A percentile compares a stretch with the other conserved stretches of the same genome.
Evolutionary conservation across 2,797 vertebrate species (phyloP).

Genomic region (Crenichthys baileyi): DNA sequence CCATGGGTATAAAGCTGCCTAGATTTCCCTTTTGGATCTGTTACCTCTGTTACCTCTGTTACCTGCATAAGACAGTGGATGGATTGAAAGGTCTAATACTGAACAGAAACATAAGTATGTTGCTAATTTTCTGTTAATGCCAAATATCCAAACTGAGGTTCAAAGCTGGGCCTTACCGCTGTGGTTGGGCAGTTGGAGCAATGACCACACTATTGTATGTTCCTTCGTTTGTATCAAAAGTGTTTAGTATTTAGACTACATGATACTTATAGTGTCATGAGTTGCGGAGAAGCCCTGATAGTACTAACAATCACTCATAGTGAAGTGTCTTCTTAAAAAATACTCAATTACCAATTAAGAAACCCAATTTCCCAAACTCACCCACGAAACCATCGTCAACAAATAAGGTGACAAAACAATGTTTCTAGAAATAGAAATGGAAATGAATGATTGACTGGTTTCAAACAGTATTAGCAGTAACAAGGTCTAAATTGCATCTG

Average conservation of each 20-base stretch:
- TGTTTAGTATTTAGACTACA: neutral
- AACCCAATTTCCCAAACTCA: neutral
- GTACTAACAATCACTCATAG: neutral
- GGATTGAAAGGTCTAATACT: too few species aligned
- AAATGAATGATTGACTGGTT: neutral
- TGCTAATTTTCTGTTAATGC: too few species aligned
- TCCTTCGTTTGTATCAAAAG: neutral
- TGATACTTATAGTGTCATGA: too few species aligned
- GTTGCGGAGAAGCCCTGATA: too few species aligned
- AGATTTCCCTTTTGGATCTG: too few species aligned
- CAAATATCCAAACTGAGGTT: too few species aligned
- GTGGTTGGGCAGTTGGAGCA: neutral
- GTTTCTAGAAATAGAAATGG: neutral
- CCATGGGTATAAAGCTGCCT: too few species aligned
- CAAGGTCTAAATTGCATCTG: conserved; percentile 16
- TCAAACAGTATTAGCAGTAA: neutral
- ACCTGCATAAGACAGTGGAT: too few species aligned
- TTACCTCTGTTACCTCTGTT: too few species aligned
- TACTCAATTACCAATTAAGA: neutral
- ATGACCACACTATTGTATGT: neutral
- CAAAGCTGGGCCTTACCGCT: too few species aligned
- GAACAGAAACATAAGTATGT: too few species aligned
- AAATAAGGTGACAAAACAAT: neutral
- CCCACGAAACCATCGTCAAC: neutral
- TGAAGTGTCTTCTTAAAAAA: neutral